Conservation (phyloP, 2,113 vertebrate genomes). For the Tragelaphus buxtoni region DNA sequence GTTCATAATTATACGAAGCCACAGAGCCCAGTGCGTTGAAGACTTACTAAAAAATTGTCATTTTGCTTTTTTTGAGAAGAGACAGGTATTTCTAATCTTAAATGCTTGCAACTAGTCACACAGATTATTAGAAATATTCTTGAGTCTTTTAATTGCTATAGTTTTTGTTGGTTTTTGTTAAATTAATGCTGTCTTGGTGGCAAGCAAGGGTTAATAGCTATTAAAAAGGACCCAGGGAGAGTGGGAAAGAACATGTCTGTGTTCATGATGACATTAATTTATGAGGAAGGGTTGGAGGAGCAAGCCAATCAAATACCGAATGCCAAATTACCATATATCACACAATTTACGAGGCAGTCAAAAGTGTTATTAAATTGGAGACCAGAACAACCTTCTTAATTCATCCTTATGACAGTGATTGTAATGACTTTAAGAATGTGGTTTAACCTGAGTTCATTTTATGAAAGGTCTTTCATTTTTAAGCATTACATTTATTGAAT, state of each 20-base stretch:
- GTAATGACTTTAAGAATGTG: conserved; percentile 63
- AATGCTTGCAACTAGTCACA: not conserved
- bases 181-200: conserved; percentile 19
- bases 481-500: conserved; percentile 62
- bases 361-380: conserved; percentile 74
- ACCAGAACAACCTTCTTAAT: conserved; percentile 72
- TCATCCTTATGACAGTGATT: conserved; percentile 73
- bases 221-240: conserved; percentile 36
- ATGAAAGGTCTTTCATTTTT: conserved; percentile 64
- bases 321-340: conserved; percentile 72
- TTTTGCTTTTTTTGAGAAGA: conserved; percentile 1
- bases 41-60: not conserved
- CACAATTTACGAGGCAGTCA: conserved; percentile 72
- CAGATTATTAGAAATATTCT: not conserved
- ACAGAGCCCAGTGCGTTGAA: not conserved
- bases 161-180: not conserved
- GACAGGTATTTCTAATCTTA: not conserved
- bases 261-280: conserved; percentile 69
- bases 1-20: not conserved
- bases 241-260: conserved; percentile 53
- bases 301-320: conserved; percentile 68
- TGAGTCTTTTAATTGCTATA: not conserved
- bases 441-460: conserved; percentile 63
- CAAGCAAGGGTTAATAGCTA: conserved; percentile 62
- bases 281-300: conserved; percentile 65